Base-by-base conservation (phyloP, 2,113 vertebrate species). In the Lanius ludovicianus region DNA sequence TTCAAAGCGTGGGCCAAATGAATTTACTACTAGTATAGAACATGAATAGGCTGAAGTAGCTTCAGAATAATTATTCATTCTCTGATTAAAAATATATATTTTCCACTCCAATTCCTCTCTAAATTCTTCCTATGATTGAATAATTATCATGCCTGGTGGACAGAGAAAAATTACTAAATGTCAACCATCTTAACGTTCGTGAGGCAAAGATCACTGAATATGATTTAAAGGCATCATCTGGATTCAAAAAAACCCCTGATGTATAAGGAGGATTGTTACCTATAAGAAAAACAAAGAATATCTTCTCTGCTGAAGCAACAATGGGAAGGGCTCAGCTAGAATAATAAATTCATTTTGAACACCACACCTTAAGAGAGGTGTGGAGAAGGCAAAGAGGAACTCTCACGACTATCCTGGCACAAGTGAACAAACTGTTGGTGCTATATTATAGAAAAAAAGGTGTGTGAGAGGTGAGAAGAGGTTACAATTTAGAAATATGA, bases 121-220 rank as follows among this genome's bases (percentile, higher is more conserved):
- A 83, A 93, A 85, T 88, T 89, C 27, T 87, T 93, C 88, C 41
- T 79, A 31, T 87, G 78, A 94, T 44, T 88, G 53, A 87, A 79
- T 90, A 95, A 97, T 95, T 76, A 79, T 69, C 28, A 68, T 64
- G 67, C 53, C 52, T 90, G 70, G 28, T 85, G 63, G 78, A 91
- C 82, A 94, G 70, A 91, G 49, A 88, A 93, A 93, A 87, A 93
- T 37, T 46, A 71, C n/a, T 85, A 85, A 90, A 87, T 87, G 81
- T 84, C 88, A 85, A 88, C 78, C 13, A 41, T 68, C 70, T 37
- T 65, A 56, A 90, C 49, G n/a, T 11, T 68, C 41, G 23, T 62
- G 62, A 83, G 70, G 49, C 57, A 90, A 89, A 78, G 56, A 96
- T 67, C 39, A 82, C 35, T 55, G 39, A 90, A 68, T 60, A 60